Evolutionary conservation across 2,113 vertebrate species (phyloP), one percentile per base, ranked within the genome.

Genomic region (Engystomops pustulosus): DNA sequence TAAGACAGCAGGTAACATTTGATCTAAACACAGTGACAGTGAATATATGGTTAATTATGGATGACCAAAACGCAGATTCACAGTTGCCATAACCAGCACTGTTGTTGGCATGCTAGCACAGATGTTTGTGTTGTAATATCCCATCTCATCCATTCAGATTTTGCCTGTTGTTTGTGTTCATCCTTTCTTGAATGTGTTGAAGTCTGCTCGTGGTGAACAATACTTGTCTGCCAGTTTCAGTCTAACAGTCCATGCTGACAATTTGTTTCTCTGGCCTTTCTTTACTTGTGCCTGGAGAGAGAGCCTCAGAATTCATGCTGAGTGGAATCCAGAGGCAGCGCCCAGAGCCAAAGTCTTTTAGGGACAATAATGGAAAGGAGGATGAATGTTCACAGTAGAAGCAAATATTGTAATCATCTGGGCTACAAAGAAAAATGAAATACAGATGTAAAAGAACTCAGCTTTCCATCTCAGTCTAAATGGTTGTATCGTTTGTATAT

Each of bases 211-310:
- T 20, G 9, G 53, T 79, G 53, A 79, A 38, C 76, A n/a, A 38
- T 38, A 79, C 51, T 25, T 36, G 38, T 71, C 76, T 79, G 47
- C 49, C 32, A 77, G 75, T 77, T 34, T 32, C 49, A 55, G 51
- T 36, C 32, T 60, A 79, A 53, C 53, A 60, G 53, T 41, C 44
- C n/a, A 11, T 38, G 34, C 49, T 38, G 53, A 53, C 18, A 36
- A 53, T 41, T 79, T 55, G 27, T 58, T 38, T 25, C 32, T 55
- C 62, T 53, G 38, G 30, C 23, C 34, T 60, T 53, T 49, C 4
- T 58, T 62, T 20, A 34, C 53, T 60, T 11, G 25, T 77, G 45
- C 74, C 30, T 55, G n/a, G 76, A 79, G 76, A 79, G 41, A 79
- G 51, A 79, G 55, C 53, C 18, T 38, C n/a, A 60, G 32, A 58